Percentiles rank a stretch among this genome's conserved stretches.
phyloP scores from a whole-genome alignment of 2,113 vertebrate genomes.

The Leptodactylus fuscus region DNA sequence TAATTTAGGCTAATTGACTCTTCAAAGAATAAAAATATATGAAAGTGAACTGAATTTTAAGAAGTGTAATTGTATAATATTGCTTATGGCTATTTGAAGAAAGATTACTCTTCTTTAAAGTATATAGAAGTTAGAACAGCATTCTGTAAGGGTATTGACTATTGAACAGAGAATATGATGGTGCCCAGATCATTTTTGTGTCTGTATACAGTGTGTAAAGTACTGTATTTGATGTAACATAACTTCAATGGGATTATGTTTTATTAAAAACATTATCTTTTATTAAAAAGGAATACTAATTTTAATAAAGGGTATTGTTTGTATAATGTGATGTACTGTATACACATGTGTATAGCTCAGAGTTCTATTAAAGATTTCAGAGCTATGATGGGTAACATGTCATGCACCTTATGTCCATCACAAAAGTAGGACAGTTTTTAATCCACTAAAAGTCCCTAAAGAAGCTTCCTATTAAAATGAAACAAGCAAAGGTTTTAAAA shows the following conservation, averaged over 20 bases:
- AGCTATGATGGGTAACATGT: too few relatives aligned
- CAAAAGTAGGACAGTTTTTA: too few relatives aligned
- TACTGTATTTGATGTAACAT: neutral
- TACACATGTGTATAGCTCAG: too few relatives aligned
- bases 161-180: neutral
- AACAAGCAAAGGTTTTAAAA: too few relatives aligned
- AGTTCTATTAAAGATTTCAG: too few relatives aligned
- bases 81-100: constrained; percentile 18
- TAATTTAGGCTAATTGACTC: constrained; percentile 35
- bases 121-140: neutral
- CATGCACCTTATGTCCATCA: too few relatives aligned
- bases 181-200: neutral
- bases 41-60: constrained; percentile 13
- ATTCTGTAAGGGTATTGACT: neutral
- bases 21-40: constrained; percentile 35
- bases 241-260: neutral
- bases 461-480: too few relatives aligned
- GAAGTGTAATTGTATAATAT: constrained; percentile 15
- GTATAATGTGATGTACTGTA: too few relatives aligned
- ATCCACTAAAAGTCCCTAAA: too few relatives aligned
- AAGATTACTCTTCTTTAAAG: neutral
- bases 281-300: too few relatives aligned
- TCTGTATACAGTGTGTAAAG: neutral
- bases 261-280: too few relatives aligned
- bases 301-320: too few relatives aligned